Conservation (phyloP, 2,888 invertebrate species). For the Nomada fabriciana region DNA sequence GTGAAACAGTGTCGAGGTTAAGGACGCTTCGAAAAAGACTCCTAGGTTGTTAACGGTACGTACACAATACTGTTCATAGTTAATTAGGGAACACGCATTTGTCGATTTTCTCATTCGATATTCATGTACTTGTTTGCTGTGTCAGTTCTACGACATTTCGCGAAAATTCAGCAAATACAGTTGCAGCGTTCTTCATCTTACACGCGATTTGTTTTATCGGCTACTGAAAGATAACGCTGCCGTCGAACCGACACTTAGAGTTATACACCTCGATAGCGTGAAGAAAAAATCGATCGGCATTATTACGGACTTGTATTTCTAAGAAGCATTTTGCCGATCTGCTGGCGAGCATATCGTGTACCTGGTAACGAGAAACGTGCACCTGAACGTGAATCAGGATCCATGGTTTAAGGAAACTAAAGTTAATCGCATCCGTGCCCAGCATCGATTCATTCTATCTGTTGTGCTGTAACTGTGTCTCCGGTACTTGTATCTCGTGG, state of each 20-base stretch:
- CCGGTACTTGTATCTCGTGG: not conserved
- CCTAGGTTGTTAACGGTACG: slow-evolving; percentile 60
- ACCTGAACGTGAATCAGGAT: not conserved
- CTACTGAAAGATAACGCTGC: not conserved
- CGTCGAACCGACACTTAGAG: not conserved
- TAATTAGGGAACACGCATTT: not conserved
- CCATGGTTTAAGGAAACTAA: not conserved
- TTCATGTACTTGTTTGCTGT: not conserved
- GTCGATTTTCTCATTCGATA: not conserved
- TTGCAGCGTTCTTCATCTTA: not conserved
- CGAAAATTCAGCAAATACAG: not conserved
- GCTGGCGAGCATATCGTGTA: not conserved
- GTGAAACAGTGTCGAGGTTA: slow-evolving; percentile 57
- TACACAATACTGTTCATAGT: slow-evolving; percentile 34
- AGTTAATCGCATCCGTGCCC: slow-evolving; percentile 9
- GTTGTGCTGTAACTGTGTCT: not conserved
- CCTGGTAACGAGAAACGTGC: not conserved
- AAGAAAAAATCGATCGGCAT: slow-evolving; percentile 28
- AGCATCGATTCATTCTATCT: slow-evolving; percentile 27
- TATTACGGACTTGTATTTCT: slow-evolving; percentile 29
- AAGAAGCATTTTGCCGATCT: not conserved
- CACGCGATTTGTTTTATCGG: not conserved
- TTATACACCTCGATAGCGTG: not conserved
- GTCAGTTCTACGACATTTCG: not conserved
- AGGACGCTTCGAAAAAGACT: slow-evolving; percentile 49